phyloP scores from a whole-genome alignment of 2,888 invertebrate species.

The Amphipyra berbera region DNA sequence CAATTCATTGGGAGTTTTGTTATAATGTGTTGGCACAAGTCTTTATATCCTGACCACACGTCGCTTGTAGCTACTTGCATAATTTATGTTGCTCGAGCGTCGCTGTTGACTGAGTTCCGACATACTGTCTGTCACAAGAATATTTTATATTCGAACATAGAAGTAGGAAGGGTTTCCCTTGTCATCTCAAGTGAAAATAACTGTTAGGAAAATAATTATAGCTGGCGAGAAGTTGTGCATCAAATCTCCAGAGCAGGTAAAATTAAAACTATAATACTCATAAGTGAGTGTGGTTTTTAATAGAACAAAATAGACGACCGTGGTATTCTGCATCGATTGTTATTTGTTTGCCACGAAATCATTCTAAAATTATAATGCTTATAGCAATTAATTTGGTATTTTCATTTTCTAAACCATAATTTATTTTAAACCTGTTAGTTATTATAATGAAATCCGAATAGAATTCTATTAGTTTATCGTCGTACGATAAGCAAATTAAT shows the following conservation, averaged over 20 bases:
- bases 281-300: too few species aligned
- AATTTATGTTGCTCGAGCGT: conserved; percentile 19
- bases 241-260: too few species aligned
- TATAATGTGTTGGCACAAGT: conserved; percentile 17
- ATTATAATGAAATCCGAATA: conserved; percentile 70
- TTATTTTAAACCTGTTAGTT: conserved; percentile 67
- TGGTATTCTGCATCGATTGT: neutral
- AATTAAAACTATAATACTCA: too few species aligned
- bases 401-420: conserved; percentile 66
- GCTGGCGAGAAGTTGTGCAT: too few species aligned
- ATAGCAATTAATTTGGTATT: conserved; percentile 56
- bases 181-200: conserved; percentile 1
- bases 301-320: too few species aligned
- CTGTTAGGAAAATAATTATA: neutral
- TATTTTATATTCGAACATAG: conserved; percentile 20
- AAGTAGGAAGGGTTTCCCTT: conserved; percentile 6
- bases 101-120: conserved; percentile 12
- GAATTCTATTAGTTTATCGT: conserved; percentile 67
- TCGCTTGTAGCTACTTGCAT: conserved; percentile 20
- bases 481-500: conserved; percentile 72
- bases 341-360: conserved; percentile 51
- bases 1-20: conserved; percentile 7
- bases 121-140: conserved; percentile 28
- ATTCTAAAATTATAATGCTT: conserved; percentile 57
- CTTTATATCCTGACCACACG: conserved; percentile 21